Evolutionary conservation across 2,888 invertebrate genomes (phyloP).

Genomic region (Enoplolaimus lenunculus): DNA sequence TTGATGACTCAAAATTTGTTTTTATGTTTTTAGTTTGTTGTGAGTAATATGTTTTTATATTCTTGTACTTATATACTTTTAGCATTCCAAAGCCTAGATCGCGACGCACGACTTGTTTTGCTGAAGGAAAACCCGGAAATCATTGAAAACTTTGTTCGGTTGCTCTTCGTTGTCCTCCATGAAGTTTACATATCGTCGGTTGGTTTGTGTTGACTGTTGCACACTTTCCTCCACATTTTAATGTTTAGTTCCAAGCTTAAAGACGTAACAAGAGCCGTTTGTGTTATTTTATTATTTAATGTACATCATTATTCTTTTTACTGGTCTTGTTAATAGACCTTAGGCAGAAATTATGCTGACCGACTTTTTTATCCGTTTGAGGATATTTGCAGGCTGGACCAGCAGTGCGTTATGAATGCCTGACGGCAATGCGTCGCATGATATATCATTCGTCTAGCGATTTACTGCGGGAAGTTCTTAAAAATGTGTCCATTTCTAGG

Average conservation of each 20-base stretch:
- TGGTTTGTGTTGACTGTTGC: constrained; percentile 34
- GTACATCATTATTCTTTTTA: no score
- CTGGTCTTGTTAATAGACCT: no score
- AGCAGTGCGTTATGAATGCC: constrained; percentile 86
- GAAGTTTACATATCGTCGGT: constrained; percentile 90
- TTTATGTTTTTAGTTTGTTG: no score
- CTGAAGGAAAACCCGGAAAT: constrained; percentile 57
- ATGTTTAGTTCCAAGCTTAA: no score
- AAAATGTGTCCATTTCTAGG: constrained; percentile 44
- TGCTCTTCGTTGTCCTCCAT: constrained; percentile 81
- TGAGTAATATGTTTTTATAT: no score
- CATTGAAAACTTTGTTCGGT: constrained; percentile 54
- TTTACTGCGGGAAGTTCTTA: constrained; percentile 56
- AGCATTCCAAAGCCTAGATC: constrained; percentile 22
- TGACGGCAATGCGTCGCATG: constrained; percentile 85
- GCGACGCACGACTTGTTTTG: constrained; percentile 57
- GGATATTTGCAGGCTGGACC: constrained; percentile 72
- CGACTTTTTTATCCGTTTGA: no score
- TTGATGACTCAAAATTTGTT: no score
- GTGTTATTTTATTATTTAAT: no score
- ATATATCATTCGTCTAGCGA: constrained; percentile 81
- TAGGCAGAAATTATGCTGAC: no score
- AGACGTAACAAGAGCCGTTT: no score
- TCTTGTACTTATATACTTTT: no score
- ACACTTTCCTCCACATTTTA: no score